Percentiles rank a stretch among this genome's conserved stretches.
These are phyloP conservation scores for Bufotes viridis DNA, from an alignment of 2,797 vertebrate species.

Conservation along the genomic window DNA sequence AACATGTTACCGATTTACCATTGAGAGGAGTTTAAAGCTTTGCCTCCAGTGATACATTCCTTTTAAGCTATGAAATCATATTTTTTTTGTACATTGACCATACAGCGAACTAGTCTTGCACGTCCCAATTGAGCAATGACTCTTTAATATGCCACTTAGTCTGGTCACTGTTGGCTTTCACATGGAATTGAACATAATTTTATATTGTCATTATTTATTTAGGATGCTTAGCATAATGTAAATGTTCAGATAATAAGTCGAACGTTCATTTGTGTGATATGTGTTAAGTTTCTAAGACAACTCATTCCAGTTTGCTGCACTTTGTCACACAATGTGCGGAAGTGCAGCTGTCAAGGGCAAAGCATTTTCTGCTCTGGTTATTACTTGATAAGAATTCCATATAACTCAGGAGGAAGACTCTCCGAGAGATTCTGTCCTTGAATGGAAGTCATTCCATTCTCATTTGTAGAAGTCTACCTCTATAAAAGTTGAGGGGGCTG, in stretches of 20 bases:
- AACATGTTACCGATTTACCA: not conserved
- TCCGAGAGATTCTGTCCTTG: conserved; percentile 48
- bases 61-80: not conserved
- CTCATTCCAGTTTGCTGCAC: conserved; percentile 52
- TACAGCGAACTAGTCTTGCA: not conserved
- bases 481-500: conserved; percentile 23
- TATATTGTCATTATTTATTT: conserved; percentile 26
- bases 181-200: conserved; percentile 9
- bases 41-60: not conserved
- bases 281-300: conserved; percentile 49
- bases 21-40: not conserved
- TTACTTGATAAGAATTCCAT: conserved; percentile 59
- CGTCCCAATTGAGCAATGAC: not conserved
- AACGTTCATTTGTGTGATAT: conserved; percentile 38
- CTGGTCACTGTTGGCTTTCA: not conserved
- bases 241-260: conserved; percentile 21
- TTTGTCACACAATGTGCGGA: conserved; percentile 44
- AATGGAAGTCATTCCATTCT: conserved; percentile 50
- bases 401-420: conserved; percentile 47
- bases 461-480: conserved; percentile 31
- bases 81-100: not conserved
- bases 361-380: conserved; percentile 55
- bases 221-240: conserved; percentile 28
- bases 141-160: not conserved
- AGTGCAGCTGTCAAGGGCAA: conserved; percentile 55